Evolutionary conservation across 64 coral and sea anemone species (phyloP).

Genomic region (Orbicella faveolata): DNA sequence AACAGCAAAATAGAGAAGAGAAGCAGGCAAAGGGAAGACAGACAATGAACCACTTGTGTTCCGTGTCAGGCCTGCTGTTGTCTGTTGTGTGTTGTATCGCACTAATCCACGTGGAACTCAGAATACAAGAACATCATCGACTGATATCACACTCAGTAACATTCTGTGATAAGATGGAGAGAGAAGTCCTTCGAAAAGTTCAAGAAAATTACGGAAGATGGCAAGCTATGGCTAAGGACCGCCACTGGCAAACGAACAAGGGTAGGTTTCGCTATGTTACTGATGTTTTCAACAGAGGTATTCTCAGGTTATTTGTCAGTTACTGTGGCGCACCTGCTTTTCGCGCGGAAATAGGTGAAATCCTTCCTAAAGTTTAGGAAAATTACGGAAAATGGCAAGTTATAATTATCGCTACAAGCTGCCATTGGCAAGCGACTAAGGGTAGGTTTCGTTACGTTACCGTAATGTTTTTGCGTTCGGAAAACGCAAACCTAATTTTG

Average conservation of each 20-base stretch:
- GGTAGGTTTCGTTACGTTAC: too few relatives aligned
- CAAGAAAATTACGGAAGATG: not conserved
- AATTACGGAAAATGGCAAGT: not conserved
- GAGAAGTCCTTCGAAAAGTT: not conserved
- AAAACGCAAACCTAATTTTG: too few relatives aligned
- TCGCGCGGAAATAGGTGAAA: not conserved
- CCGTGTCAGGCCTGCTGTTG: not conserved
- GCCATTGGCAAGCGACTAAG: too few relatives aligned
- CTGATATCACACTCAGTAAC: conserved; percentile 24
- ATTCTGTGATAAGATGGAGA: not conserved
- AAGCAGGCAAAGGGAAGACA: not conserved
- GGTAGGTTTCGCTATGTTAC: too few relatives aligned
- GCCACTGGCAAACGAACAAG: too few relatives aligned
- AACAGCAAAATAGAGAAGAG: not conserved
- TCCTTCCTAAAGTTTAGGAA: not conserved
- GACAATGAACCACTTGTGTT: not conserved
- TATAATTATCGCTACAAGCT: not conserved
- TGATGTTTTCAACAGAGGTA: too few relatives aligned
- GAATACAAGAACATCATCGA: conserved; percentile 15
- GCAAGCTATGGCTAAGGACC: not conserved
- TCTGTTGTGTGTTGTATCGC: conserved; percentile 26
- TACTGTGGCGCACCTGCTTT: too few relatives aligned
- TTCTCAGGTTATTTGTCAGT: too few relatives aligned
- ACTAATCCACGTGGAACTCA: conserved; percentile 19
- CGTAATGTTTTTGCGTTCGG: too few relatives aligned